Conservation (phyloP, 2,797 vertebrate species). For the Adrianichthys oophorus region DNA sequence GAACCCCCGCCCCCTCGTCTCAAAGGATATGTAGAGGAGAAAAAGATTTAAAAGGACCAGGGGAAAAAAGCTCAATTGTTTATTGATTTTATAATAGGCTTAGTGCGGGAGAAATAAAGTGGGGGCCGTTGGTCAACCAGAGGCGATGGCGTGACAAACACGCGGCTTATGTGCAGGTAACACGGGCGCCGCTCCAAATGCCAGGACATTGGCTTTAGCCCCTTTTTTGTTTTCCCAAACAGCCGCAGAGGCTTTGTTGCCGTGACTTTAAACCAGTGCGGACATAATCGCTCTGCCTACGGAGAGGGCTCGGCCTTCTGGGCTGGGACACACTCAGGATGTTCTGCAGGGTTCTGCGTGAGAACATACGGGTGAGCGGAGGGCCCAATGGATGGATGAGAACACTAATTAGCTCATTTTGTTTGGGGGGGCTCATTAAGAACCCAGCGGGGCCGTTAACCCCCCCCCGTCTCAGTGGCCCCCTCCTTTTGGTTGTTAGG, state of each 20-base stretch:
- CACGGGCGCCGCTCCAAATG: constrained; percentile 65
- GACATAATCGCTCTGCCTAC: constrained; percentile 68
- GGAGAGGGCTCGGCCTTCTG: constrained; percentile 64
- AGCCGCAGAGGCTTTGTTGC: constrained; percentile 62
- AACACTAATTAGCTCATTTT: constrained; percentile 88
- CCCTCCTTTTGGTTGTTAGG: constrained; percentile 80
- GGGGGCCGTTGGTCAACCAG: constrained; percentile 71
- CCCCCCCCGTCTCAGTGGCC: constrained; percentile 68
- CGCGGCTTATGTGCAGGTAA: constrained; percentile 73
- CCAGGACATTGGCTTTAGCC: constrained; percentile 66
- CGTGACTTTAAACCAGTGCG: constrained; percentile 65
- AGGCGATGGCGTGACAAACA: constrained; percentile 77
- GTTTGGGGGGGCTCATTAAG: constrained; percentile 85
- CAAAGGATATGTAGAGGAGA: constrained; percentile 82
- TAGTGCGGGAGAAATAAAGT: constrained; percentile 83
- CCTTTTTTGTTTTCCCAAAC: constrained; percentile 42
- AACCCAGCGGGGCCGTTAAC: constrained; percentile 86
- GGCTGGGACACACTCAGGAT: constrained; percentile 42
- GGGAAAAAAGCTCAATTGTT: constrained; percentile 81
- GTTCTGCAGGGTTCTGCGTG: constrained; percentile 39
- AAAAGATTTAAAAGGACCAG: constrained; percentile 79
- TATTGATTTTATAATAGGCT: constrained; percentile 90
- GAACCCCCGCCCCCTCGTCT: constrained; percentile 50
- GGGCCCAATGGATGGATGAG: constrained; percentile 84
- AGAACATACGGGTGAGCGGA: constrained; percentile 69